Evolutionary conservation across 1,140 invertebrate genomes (phyloP).

Genomic region (Apis florea): DNA sequence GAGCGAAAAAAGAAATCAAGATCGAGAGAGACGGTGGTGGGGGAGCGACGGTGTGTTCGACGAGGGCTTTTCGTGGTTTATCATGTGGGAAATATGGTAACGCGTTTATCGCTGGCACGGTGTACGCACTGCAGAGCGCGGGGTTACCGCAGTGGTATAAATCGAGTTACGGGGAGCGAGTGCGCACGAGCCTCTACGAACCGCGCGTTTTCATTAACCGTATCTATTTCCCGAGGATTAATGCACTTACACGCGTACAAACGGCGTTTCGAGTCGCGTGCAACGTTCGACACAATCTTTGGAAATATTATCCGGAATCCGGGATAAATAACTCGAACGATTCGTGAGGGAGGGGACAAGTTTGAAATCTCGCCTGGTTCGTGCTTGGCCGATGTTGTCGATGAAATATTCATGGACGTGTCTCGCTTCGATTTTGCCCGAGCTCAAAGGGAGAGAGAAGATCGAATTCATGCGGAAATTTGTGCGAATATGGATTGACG

Average conservation of each 20-base stretch:
- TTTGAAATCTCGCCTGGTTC: too few species aligned
- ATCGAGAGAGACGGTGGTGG: constrained; percentile 6
- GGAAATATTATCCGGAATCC: neutral
- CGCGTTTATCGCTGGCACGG: constrained; percentile 53
- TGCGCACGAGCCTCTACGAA: constrained; percentile 22
- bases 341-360: neutral
- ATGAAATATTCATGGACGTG: too few species aligned
- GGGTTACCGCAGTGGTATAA: constrained; percentile 52
- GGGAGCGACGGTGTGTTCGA: neutral
- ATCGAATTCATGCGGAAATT: too few species aligned
- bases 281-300: neutral
- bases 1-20: constrained; percentile 26
- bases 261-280: constrained; percentile 18
- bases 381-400: too few species aligned
- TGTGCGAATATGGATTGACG: too few species aligned
- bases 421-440: too few species aligned
- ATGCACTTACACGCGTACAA: constrained; percentile 53
- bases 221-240: constrained; percentile 60
- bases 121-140: constrained; percentile 27
- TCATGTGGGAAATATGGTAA: constrained; percentile 60
- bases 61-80: constrained; percentile 48
- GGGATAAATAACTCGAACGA: neutral
- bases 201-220: constrained; percentile 60
- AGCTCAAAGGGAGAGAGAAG: too few species aligned
- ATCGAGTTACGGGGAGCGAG: constrained; percentile 56